Conservation (phyloP, 92 coral and sea anemone genomes). For the Siderastrea siderea region DNA sequence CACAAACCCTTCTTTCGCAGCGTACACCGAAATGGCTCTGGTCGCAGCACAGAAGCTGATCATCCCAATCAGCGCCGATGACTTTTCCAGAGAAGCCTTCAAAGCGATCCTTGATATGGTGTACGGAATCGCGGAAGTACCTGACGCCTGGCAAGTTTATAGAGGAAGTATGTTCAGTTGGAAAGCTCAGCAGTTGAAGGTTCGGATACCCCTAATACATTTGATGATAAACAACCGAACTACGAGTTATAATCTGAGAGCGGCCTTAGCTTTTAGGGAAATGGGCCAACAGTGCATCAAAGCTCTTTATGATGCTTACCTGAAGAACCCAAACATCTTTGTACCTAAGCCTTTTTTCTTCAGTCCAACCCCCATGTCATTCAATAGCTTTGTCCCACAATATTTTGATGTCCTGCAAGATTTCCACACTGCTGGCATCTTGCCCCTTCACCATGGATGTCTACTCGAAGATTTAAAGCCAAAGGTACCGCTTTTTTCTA, state of each 20-base stretch:
- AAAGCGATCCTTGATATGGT: slow-evolving; percentile 32
- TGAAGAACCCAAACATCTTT: neutral
- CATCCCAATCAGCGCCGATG: slow-evolving; percentile 35
- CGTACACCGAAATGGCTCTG: slow-evolving; percentile 43
- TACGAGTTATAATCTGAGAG: neutral
- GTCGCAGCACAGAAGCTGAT: slow-evolving; percentile 33
- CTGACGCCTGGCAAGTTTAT: neutral
- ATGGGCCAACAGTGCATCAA: slow-evolving; percentile 10
- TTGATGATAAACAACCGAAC: slow-evolving; percentile 31
- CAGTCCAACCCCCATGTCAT: neutral
- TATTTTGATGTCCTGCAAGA: slow-evolving; percentile 10
- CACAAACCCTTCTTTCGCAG: slow-evolving; percentile 40
- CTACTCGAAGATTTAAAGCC: neutral
- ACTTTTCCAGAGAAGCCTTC: slow-evolving; percentile 17
- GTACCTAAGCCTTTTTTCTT: too few species aligned
- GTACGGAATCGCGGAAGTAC: neutral
- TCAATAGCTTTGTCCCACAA: neutral
- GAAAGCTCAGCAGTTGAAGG: neutral
- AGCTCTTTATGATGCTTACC: neutral
- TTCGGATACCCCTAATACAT: slow-evolving; percentile 22
- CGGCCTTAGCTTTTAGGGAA: neutral
- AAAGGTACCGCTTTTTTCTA: too few species aligned
- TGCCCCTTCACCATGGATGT: slow-evolving; percentile 22
- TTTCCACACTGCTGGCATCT: slow-evolving; percentile 30
- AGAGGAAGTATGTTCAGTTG: slow-evolving; percentile 11